Evolutionary conservation across 2,797 vertebrate genomes (phyloP).

Genomic region (Pachyuromys duprasi): DNA sequence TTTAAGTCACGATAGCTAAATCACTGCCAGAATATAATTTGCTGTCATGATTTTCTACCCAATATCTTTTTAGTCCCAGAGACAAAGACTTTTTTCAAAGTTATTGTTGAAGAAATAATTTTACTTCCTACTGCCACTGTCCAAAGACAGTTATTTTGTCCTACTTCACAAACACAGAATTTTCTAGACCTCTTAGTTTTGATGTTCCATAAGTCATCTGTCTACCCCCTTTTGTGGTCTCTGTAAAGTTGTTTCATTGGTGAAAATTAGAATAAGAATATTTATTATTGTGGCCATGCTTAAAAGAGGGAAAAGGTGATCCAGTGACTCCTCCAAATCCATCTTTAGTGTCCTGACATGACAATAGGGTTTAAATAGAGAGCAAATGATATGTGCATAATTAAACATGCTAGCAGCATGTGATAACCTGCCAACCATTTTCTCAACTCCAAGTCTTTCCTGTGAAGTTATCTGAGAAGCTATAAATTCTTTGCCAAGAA

Average conservation of each 20-base stretch:
- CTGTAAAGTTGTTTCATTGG: not conserved
- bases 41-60: not conserved
- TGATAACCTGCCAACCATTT: too few relatives aligned
- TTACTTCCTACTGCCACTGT: not conserved
- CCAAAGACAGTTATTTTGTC: not conserved
- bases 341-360: not conserved
- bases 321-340: not conserved
- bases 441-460: not conserved
- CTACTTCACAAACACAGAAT: fast-evolving
- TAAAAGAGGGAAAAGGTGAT: not conserved
- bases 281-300: not conserved
- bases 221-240: not conserved
- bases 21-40: not conserved
- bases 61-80: not conserved
- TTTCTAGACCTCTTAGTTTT: not conserved
- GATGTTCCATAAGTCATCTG: not conserved
- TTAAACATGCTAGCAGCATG: not conserved
- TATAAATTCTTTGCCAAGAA: not conserved
- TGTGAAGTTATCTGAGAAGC: not conserved
- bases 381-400: not conserved
- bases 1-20: not conserved
- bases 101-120: slow-evolving; percentile 9
- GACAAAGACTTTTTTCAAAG: not conserved
- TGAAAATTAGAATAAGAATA: not conserved
- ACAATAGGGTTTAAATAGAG: not conserved